Percentiles rank a stretch among this genome's conserved stretches.
phyloP scores from a whole-genome alignment of 2,797 vertebrate genomes.

The Poecile montanus region DNA sequence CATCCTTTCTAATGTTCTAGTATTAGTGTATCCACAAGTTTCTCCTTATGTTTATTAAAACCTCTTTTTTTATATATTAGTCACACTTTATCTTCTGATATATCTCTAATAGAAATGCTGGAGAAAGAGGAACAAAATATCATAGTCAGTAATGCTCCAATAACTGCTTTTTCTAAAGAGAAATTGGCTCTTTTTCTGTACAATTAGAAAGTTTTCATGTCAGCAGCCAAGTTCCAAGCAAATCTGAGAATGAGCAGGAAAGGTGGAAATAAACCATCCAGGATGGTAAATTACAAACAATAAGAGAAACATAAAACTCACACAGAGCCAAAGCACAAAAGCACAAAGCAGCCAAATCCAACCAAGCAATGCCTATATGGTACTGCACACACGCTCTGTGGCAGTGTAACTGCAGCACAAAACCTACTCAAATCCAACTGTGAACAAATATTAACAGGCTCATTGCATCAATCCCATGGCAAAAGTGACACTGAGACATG shows the following conservation, averaged over 20 bases:
- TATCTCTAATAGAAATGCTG: background rate
- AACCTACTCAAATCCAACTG: constrained; percentile 61
- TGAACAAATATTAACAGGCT: constrained; percentile 61
- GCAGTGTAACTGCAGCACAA: constrained; percentile 50
- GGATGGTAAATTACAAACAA: constrained; percentile 23
- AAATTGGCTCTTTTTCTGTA: background rate
- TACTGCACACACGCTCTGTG: background rate
- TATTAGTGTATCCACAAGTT: background rate
- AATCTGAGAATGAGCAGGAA: constrained; percentile 7
- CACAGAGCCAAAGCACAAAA: background rate
- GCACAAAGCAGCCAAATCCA: constrained; percentile 19
- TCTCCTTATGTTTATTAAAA: background rate
- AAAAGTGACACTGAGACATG: constrained; percentile 58
- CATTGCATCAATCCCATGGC: constrained; percentile 60
- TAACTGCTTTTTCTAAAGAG: background rate
- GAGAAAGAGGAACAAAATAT: background rate
- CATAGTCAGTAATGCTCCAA: background rate
- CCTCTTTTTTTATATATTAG: background rate
- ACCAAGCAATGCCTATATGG: background rate
- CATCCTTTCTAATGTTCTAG: background rate
- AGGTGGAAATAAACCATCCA: constrained; percentile 30
- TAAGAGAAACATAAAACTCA: constrained; percentile 16
- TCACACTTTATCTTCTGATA: background rate
- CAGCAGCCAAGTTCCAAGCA: constrained; percentile 15
- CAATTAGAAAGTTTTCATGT: constrained; percentile 17